These are phyloP conservation scores for Dascillus cervinus DNA, from an alignment of 2,888 invertebrate genomes.

Conservation along the genomic window DNA sequence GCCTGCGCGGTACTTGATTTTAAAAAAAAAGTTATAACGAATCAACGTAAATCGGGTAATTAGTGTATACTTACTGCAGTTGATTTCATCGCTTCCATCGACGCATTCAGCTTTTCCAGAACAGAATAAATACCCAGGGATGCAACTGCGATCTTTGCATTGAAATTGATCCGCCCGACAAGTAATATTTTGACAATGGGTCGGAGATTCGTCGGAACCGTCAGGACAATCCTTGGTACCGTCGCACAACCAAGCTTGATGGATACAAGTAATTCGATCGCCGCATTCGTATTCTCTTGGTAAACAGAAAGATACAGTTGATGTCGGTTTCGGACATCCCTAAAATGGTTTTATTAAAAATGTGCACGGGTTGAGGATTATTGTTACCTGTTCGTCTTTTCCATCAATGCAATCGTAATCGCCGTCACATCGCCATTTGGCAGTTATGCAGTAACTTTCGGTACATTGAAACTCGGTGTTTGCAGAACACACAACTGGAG, in stretches of 20 bases:
- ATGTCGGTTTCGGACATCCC: slow-evolving; percentile 53
- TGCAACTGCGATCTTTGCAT: slow-evolving; percentile 73
- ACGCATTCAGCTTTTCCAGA: slow-evolving; percentile 73
- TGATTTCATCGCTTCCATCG: slow-evolving; percentile 79
- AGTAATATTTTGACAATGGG: slow-evolving; percentile 62
- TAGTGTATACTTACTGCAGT: slow-evolving; percentile 65
- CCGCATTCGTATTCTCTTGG: slow-evolving; percentile 70
- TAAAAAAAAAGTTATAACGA: too few relatives aligned
- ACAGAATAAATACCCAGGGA: slow-evolving; percentile 74
- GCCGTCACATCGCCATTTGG: slow-evolving; percentile 81
- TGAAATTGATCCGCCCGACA: slow-evolving; percentile 84
- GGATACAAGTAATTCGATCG: slow-evolving; percentile 74
- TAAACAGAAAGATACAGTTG: slow-evolving; percentile 55
- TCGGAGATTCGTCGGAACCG: slow-evolving; percentile 68
- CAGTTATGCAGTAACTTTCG: slow-evolving; percentile 68
- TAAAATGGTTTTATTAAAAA: too few relatives aligned
- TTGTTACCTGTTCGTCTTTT: slow-evolving; percentile 65
- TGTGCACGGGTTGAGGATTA: not conserved
- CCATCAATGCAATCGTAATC: slow-evolving; percentile 78
- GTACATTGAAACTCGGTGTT: slow-evolving; percentile 68
- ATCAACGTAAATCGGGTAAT: too few relatives aligned
- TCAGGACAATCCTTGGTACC: slow-evolving; percentile 77
- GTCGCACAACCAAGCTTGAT: slow-evolving; percentile 77
- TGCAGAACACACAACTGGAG: slow-evolving; percentile 59
- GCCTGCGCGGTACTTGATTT: too few relatives aligned